Evolutionary conservation across 2,888 invertebrate species (phyloP), one percentile per base, ranked within the genome.

Genomic region (Anoncus sp.): DNA sequence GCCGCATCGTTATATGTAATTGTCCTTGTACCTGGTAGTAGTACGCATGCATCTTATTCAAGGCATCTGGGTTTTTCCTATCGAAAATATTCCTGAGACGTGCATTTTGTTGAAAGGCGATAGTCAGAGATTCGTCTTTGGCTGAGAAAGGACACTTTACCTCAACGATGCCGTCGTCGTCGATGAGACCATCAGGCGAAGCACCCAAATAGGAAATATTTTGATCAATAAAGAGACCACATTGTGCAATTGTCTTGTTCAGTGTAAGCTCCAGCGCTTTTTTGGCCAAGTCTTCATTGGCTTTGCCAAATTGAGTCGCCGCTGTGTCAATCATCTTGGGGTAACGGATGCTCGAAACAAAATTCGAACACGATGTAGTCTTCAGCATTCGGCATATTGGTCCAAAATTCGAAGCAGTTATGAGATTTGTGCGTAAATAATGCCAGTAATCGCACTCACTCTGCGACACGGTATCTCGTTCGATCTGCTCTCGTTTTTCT

Each of bases 11-110:
- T 7, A 85, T 77, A 24, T 82, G 80, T 10, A 85, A 57, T 62
- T 84, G 82, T 1, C 83, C 82, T 65, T 84, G 81, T 7, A 84
- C 69, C 77, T 83, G 83, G 72, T 79, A 79, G 63, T 74, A 82
- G 53, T 79, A 79, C 2, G 10, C 35, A 18, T 81, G 80, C 2
- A 9, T 65, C 20, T n/a, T 12, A 55, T 75, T 82, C 70, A 82
- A 51, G 38, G 10, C 20, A 14, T 55, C 63, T 18, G 10, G 40
- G 16, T 71, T 38, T 16, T 60, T 60, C 9, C 47, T 63, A 20
- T 75, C 24, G 16, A 72, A 78, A 12, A 78, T 70, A 10, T 31
- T 60, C 18, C 63, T 55, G 0, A 77, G 35, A 14, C n/a, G 53
- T 3, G 65, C 40, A 7, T 55, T 62, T 1, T 53, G 9, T 20